A percentile compares a stretch with the other conserved stretches of the same genome.
Conservation (phyloP, 1,140 invertebrate species). For the Temnothorax curvispinosus region DNA sequence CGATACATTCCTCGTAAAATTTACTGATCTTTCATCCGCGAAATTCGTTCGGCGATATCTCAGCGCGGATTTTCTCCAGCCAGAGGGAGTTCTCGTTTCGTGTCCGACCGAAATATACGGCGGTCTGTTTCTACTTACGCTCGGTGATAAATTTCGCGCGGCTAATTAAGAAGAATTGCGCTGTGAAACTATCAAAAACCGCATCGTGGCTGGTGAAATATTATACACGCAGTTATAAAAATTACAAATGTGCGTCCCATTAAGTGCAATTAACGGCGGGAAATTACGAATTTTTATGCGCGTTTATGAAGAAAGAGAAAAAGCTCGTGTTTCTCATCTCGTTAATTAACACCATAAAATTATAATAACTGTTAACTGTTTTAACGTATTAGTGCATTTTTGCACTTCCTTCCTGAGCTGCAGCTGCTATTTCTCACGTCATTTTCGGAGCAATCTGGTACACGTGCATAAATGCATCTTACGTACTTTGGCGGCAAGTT, state of each 20-base stretch:
- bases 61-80: neutral
- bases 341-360: neutral
- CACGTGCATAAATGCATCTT: neutral
- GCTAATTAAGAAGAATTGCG: conserved; percentile 34
- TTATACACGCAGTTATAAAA: neutral
- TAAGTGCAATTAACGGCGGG: conserved; percentile 2
- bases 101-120: conserved; percentile 16
- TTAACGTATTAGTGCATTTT: neutral
- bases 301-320: neutral
- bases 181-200: neutral
- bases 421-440: neutral
- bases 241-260: neutral
- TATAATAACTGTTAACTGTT: neutral
- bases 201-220: neutral
- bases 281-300: neutral
- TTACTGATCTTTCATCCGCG: conserved; percentile 52
- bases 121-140: conserved; percentile 13
- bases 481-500: conserved; percentile 36
- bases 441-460: neutral
- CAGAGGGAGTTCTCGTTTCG: neutral
- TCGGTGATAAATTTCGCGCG: conserved; percentile 28
- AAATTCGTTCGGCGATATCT: conserved; percentile 38
- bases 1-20: conserved; percentile 50
- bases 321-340: neutral
- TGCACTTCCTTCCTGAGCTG: neutral